Evolutionary conservation across 2,113 vertebrate species (phyloP).

Genomic region (Cebidichthys violaceus): DNA sequence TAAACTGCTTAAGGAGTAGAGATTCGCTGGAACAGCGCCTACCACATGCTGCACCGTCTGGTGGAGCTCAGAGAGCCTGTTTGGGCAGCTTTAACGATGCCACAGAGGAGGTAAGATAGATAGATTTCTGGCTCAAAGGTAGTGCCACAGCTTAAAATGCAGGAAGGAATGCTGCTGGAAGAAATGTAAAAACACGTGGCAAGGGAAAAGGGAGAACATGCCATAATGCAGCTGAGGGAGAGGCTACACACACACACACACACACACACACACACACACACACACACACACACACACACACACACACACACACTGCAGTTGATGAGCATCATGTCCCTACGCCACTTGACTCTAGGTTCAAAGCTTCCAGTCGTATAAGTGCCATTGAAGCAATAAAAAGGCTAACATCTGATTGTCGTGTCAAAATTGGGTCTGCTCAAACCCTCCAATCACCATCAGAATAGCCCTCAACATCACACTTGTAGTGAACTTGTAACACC

Average conservation of each 20-base stretch:
- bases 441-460: background rate
- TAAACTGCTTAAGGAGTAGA: background rate
- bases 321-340: conserved; percentile 5
- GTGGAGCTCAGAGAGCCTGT: background rate
- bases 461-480: background rate
- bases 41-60: conserved; percentile 4
- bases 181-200: background rate
- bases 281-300: no score
- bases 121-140: background rate
- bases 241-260: background rate
- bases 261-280: background rate
- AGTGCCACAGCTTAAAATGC: background rate
- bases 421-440: background rate
- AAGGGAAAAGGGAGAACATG: background rate
- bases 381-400: background rate
- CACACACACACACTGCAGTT: background rate
- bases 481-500: background rate
- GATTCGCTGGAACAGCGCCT: background rate
- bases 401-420: background rate
- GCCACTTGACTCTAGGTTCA: background rate
- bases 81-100: background rate
- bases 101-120: background rate
- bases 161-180: background rate
- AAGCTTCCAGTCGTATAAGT: background rate
- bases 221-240: background rate